phyloP scores from a whole-genome alignment of 2,113 vertebrate genomes.

The Ctenodactylus gundi region DNA sequence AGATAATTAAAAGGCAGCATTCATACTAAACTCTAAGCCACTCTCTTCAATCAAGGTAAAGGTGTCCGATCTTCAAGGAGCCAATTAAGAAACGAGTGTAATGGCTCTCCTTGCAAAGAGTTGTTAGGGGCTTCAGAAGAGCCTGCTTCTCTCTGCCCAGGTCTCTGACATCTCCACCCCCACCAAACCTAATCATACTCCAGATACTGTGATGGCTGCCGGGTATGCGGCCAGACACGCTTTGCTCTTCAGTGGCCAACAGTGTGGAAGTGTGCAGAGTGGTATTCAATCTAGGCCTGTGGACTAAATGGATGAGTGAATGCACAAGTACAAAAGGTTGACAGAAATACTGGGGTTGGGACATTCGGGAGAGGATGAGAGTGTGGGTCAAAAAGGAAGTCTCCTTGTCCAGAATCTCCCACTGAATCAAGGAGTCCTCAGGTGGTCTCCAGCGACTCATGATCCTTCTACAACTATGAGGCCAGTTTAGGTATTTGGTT shows the following conservation, averaged over 20 bases:
- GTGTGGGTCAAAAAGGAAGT: not conserved
- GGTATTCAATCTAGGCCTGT: not conserved
- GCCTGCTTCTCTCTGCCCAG: not conserved
- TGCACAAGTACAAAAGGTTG: not conserved
- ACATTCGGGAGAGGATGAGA: not conserved
- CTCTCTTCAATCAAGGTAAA: constrained; percentile 82
- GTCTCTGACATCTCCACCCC: not conserved
- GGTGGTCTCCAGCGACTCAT: not conserved
- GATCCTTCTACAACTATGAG: not conserved
- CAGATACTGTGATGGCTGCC: rapidly evolving
- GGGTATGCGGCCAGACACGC: not conserved
- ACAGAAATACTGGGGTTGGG: not conserved
- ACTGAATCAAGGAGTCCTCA: not conserved
- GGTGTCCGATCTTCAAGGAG: constrained; percentile 80
- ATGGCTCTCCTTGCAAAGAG: not conserved
- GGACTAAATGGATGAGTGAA: not conserved
- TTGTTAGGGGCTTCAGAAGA: not conserved
- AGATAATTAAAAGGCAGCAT: constrained; percentile 82
- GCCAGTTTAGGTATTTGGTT: not conserved
- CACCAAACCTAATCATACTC: not conserved
- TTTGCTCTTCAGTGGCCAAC: not conserved
- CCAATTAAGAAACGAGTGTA: constrained; percentile 77
- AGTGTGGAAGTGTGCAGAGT: not conserved
- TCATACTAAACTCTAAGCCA: constrained; percentile 81
- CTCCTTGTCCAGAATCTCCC: not conserved